phyloP scores from a whole-genome alignment of 2,797 vertebrate genomes.

The Melanotaenia boesemani region DNA sequence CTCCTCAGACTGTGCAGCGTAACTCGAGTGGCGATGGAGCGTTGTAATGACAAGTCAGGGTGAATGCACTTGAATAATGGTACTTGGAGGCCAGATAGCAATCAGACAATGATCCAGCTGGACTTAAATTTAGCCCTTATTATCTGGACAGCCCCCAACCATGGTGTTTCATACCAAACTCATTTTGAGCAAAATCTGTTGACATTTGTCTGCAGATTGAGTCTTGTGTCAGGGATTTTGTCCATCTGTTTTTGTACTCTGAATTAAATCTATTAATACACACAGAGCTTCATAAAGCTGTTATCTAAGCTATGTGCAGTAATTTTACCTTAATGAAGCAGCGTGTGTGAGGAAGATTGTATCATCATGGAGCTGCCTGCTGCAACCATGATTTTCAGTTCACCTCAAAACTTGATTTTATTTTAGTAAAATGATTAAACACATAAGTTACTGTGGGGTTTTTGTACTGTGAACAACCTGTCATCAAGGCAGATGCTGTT shows the following conservation, averaged over 20 bases:
- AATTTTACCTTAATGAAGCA: neutral
- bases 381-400: neutral
- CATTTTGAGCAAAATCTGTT: neutral
- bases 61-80: slow-evolving; percentile 50
- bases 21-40: slow-evolving; percentile 38
- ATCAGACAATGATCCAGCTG: slow-evolving; percentile 57
- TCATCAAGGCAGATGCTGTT: neutral
- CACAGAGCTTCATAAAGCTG: neutral
- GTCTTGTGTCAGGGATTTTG: neutral
- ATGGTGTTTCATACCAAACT: neutral
- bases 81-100: slow-evolving; percentile 49
- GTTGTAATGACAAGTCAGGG: slow-evolving; percentile 43
- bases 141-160: slow-evolving; percentile 20
- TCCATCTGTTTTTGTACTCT: neutral
- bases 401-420: neutral
- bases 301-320: neutral
- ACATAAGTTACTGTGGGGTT: neutral
- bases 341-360: neutral
- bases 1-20: slow-evolving; percentile 28
- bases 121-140: slow-evolving; percentile 50
- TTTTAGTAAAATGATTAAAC: neutral
- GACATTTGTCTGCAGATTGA: neutral
- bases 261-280: neutral
- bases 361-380: neutral
- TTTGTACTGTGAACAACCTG: neutral